A percentile compares a stretch with the other conserved stretches of the same genome.
Conservation (phyloP, 1,140 invertebrate genomes). For the Drosophila triauraria region DNA sequence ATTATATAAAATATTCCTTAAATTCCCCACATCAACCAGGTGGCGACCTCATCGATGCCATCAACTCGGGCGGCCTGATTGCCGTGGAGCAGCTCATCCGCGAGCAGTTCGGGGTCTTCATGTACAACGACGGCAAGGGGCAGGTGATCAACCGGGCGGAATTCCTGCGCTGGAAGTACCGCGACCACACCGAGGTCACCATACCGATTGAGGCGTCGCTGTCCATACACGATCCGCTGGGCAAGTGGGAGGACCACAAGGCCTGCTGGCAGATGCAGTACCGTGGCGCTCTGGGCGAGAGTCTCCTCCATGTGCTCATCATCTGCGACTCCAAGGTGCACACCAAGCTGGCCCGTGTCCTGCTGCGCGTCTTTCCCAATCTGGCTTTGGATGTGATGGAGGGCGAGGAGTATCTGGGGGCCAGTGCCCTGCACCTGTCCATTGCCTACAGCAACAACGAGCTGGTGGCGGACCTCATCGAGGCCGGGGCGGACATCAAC, state of each 20-base stretch:
- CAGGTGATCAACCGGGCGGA: constrained; percentile 95
- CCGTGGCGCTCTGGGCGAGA: constrained; percentile 97
- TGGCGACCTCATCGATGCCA: constrained; percentile 93
- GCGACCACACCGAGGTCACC: constrained; percentile 93
- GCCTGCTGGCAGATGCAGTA: constrained; percentile 99
- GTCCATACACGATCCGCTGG: constrained; percentile 92
- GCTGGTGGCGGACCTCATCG: constrained; percentile 96
- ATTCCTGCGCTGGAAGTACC: constrained; percentile 96
- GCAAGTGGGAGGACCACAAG: constrained; percentile 94
- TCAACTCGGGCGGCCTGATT: constrained; percentile 91
- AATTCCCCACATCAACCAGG: constrained; percentile 84
- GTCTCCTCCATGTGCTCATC: constrained; percentile 96
- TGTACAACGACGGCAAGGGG: constrained; percentile 96
- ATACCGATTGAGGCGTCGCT: constrained; percentile 93
- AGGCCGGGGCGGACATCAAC: constrained; percentile 95
- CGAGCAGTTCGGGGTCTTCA: constrained; percentile 94
- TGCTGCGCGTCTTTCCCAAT: constrained; percentile 96
- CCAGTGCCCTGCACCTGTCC: constrained; percentile 97
- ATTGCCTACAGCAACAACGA: constrained; percentile 99
- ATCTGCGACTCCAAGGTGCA: constrained; percentile 95
- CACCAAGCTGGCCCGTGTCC: constrained; percentile 91
- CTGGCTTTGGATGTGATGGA: constrained; percentile 97
- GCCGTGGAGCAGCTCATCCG: constrained; percentile 94
- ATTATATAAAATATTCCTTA: too few relatives aligned
- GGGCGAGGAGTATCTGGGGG: constrained; percentile 98